These are phyloP conservation scores for Myripristis murdjan DNA, from an alignment of 2,797 vertebrate genomes.

Conservation along the genomic window DNA sequence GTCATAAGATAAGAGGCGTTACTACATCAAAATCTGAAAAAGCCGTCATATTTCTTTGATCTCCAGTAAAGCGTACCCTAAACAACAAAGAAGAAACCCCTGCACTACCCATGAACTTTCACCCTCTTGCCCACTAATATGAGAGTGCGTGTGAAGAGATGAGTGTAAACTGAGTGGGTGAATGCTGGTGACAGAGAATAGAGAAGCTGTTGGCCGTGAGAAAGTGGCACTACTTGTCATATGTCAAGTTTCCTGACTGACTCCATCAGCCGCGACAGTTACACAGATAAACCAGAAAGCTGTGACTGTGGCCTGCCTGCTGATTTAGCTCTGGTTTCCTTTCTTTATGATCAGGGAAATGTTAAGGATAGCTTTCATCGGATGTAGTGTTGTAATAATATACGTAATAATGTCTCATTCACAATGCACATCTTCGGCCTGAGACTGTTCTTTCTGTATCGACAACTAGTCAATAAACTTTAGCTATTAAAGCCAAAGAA, in stretches of 20 bases:
- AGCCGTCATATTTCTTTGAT: neutral
- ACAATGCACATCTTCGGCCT: too few relatives aligned
- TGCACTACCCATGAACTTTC: conserved; percentile 39
- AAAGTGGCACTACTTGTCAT: conserved; percentile 67
- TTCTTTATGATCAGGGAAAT: neutral
- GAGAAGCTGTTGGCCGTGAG: conserved; percentile 71
- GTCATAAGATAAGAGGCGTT: too few relatives aligned
- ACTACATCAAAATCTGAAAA: neutral
- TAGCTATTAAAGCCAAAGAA: too few relatives aligned
- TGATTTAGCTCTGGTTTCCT: neutral
- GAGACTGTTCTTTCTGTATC: too few relatives aligned
- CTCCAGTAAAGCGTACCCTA: neutral
- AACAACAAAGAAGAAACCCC: conserved; percentile 25
- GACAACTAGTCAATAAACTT: too few relatives aligned
- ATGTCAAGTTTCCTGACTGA: conserved; percentile 42
- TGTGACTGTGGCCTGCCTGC: conserved; percentile 7
- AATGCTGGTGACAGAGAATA: conserved; percentile 32
- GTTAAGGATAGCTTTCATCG: neutral
- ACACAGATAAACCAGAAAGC: conserved; percentile 42
- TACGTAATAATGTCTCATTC: too few relatives aligned
- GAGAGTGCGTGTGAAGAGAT: conserved; percentile 42
- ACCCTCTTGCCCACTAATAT: conserved; percentile 18
- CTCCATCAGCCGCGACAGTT: conserved; percentile 57
- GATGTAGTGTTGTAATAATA: neutral
- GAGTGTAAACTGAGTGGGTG: conserved; percentile 60